Evolutionary conservation across 2,888 invertebrate genomes (phyloP).

Genomic region (Drosophila planitibia): DNA sequence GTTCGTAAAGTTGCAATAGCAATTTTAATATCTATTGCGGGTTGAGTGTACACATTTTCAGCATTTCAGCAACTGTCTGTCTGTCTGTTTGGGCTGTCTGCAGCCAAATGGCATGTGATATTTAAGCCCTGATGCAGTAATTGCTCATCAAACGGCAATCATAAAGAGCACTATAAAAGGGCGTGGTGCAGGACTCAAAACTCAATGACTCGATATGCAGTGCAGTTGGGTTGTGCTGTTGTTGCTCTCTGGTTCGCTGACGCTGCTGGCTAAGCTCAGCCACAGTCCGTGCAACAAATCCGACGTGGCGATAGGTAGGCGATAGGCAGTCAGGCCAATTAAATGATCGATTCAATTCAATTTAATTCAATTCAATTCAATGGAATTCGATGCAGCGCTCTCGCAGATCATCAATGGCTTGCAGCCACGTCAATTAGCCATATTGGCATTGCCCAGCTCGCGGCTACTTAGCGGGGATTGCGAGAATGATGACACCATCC

Average conservation of each 20-base stretch:
- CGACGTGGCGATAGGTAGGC: conserved; percentile 76
- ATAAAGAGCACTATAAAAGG: conserved; percentile 57
- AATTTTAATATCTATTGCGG: too few relatives aligned
- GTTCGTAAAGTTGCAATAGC: not conserved
- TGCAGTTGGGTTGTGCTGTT: conserved; percentile 10
- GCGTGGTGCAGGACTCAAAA: not conserved
- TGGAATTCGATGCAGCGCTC: conserved; percentile 68
- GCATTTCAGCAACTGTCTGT: not conserved
- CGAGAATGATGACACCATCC: conserved; percentile 55
- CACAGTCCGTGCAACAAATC: conserved; percentile 66
- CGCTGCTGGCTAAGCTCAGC: conserved; percentile 20
- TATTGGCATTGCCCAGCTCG: conserved; percentile 62
- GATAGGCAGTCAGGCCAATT: conserved; percentile 7
- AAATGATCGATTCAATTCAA: conserved; percentile 5
- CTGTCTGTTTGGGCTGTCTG: conserved; percentile 19
- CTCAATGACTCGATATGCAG: conserved; percentile 20
- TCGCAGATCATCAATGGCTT: conserved; percentile 83
- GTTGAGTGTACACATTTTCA: too few relatives aligned
- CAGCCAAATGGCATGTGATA: conserved; percentile 72
- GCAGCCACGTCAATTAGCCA: conserved; percentile 76
- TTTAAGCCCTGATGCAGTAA: conserved; percentile 77
- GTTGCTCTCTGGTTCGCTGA: conserved; percentile 13
- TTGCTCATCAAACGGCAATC: conserved; percentile 69
- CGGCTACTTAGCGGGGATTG: conserved; percentile 33
- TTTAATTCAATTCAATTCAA: conserved; percentile 6